These are phyloP conservation scores for Borostomias antarcticus DNA, from an alignment of 2,797 vertebrate genomes.

Conservation along the genomic window DNA sequence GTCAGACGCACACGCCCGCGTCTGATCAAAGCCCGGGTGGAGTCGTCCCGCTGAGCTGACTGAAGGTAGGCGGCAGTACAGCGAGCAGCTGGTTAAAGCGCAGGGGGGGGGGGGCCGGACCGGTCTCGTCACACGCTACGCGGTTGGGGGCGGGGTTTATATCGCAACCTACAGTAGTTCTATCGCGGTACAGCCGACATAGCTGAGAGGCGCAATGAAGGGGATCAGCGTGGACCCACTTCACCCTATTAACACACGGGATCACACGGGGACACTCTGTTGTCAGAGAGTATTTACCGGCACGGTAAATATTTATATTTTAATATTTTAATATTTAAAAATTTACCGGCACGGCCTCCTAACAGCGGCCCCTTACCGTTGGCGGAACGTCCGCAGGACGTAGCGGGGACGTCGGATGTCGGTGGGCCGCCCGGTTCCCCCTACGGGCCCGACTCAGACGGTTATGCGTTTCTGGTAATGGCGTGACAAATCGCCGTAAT, in stretches of 20 bases:
- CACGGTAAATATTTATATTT: too few species aligned
- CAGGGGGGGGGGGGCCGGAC: conserved; percentile 15
- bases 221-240: too few species aligned
- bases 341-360: conserved; percentile 2
- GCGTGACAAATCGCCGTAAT: conserved; percentile 48
- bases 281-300: too few species aligned
- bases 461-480: conserved; percentile 44
- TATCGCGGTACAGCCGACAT: too few species aligned
- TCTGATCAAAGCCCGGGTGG: conserved; percentile 55
- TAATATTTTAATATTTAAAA: too few species aligned
- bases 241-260: too few species aligned
- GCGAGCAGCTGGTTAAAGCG: conserved; percentile 52
- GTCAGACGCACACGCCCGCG: conserved; percentile 28
- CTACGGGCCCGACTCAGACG: conserved; percentile 15
- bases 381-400: background rate
- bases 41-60: conserved; percentile 40
- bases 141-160: too few species aligned
- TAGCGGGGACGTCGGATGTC: background rate
- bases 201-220: background rate
- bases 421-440: background rate
- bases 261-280: too few species aligned
- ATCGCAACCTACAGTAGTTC: too few species aligned
- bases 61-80: conserved; percentile 50
- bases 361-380: background rate
- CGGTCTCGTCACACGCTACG: too few species aligned